Conservation (phyloP, 2,888 invertebrate species). For the Nipponacmea schrenckii region DNA sequence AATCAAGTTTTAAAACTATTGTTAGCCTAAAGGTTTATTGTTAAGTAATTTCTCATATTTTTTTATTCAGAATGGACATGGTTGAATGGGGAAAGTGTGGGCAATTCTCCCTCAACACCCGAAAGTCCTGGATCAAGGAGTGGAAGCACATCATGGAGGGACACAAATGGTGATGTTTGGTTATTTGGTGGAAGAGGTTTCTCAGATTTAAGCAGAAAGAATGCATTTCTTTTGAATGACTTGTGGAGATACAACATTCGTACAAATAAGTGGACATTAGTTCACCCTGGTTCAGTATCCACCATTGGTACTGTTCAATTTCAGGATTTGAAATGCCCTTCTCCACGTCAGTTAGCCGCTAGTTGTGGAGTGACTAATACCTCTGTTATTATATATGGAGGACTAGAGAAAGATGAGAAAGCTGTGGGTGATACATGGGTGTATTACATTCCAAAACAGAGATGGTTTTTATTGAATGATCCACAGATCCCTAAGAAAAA, state of each 20-base stretch:
- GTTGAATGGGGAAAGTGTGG: conserved; percentile 38
- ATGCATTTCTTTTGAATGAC: conserved; percentile 45
- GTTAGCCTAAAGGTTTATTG: too few species aligned
- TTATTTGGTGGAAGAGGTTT: conserved; percentile 54
- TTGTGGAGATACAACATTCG: conserved; percentile 45
- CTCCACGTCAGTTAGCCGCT: conserved; percentile 43
- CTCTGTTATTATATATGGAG: conserved; percentile 54
- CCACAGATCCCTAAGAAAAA: neutral
- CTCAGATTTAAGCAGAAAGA: conserved; percentile 24
- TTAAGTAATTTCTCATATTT: too few species aligned
- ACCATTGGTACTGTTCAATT: conserved; percentile 10
- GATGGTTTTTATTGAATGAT: neutral
- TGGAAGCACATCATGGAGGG: conserved; percentile 47
- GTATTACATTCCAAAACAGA: conserved; percentile 35
- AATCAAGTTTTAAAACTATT: too few species aligned
- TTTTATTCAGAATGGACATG: conserved; percentile 48
- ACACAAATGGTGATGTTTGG: conserved; percentile 38
- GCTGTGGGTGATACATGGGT: conserved; percentile 55
- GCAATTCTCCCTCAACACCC: conserved; percentile 27
- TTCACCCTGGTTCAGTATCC: conserved; percentile 38
- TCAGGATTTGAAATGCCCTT: conserved; percentile 24
- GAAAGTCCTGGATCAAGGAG: conserved; percentile 47
- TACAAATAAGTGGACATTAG: conserved; percentile 35
- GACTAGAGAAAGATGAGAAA: conserved; percentile 39
- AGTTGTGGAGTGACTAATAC: conserved; percentile 43